Base-by-base conservation (phyloP, 2,888 invertebrate species). In the Campaea margaritaria region DNA sequence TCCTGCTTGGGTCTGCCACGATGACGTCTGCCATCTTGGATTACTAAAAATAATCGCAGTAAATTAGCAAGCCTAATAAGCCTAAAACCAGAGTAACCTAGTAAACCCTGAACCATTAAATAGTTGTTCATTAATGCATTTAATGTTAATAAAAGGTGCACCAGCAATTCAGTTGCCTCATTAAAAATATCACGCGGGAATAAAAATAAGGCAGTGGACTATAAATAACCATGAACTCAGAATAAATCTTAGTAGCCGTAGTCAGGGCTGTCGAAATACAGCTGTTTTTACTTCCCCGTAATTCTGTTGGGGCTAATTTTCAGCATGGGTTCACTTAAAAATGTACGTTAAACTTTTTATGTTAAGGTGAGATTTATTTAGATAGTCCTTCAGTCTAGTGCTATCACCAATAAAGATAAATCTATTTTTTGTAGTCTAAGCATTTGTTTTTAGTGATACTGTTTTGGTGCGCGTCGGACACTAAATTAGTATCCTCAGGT, bases 151-250 rank as follows among this genome's bases (percentile, higher is more conserved):
- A 88, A 86, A 88, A 85, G 83, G 85, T 84, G 85, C 85, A 87
- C 80, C 75, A 69, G 79, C 82, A 81, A 84, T 89, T 88, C 85
- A 87, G 85, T 86, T 85, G 81, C 84, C 87, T 90, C 89, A 89
- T 90, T 90, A 90, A 90, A 90, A 89, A 90, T 89, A 90, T 89
- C 89, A 89, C 88, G 88, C 85, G 77, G 86, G 85, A 88, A 89
- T 90, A 90, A 90, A 91, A 91, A 89, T 89, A 86, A 87, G 85
- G 85, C 74, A 78, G 79, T 80, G 74, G 72, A 71, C 79, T 86
- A 88, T 90, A 91, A 91, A 91, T 90, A 88, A 89, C 89, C 77
- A 81, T 83, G 75, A 80, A 79, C 85, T 83, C 78, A 73, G 75
- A 85, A 90, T 91, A 91, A 89, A 89, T 89, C 89, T 89, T 88